phyloP scores from a whole-genome alignment of 2,888 invertebrate species.

The Bombylius major region DNA sequence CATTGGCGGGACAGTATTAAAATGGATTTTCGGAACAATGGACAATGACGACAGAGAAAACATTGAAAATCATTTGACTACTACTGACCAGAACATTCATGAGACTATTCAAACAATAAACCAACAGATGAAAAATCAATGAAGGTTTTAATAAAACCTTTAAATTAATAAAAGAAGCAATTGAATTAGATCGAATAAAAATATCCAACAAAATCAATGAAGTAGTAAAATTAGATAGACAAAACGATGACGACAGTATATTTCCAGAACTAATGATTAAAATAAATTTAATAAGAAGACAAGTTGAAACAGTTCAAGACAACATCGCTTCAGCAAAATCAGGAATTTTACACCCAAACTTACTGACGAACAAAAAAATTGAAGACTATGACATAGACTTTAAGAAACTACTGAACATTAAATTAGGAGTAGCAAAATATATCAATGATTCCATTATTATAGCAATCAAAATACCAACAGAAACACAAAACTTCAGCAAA shows the following conservation, averaged over 20 bases:
- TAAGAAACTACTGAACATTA: conserved; percentile 6
- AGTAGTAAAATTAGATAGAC: conserved; percentile 3
- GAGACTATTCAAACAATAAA: not conserved
- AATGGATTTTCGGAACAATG: conserved; percentile 9
- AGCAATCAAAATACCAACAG: not conserved
- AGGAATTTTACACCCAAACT: too few species aligned
- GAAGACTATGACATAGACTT: too few species aligned
- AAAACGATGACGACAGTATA: too few species aligned
- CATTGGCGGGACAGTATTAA: conserved; percentile 8
- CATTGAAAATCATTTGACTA: conserved; percentile 1
- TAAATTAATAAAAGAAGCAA: conserved; percentile 2
- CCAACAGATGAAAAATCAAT: too few species aligned
- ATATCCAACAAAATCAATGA: conserved; percentile 2
- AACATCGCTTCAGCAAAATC: too few species aligned
- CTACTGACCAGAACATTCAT: not conserved
- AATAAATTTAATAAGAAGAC: too few species aligned
- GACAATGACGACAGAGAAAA: conserved; percentile 9
- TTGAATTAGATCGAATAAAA: conserved; percentile 1
- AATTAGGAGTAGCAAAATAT: too few species aligned
- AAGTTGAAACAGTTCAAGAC: too few species aligned
- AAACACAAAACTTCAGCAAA: not conserved
- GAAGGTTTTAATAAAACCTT: conserved; percentile 8
- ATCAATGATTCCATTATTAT: not conserved
- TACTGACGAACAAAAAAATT: too few species aligned
- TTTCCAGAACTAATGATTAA: too few species aligned